Base-by-base conservation (phyloP, 2,797 vertebrate genomes). In the Sebastes hubbsi region DNA sequence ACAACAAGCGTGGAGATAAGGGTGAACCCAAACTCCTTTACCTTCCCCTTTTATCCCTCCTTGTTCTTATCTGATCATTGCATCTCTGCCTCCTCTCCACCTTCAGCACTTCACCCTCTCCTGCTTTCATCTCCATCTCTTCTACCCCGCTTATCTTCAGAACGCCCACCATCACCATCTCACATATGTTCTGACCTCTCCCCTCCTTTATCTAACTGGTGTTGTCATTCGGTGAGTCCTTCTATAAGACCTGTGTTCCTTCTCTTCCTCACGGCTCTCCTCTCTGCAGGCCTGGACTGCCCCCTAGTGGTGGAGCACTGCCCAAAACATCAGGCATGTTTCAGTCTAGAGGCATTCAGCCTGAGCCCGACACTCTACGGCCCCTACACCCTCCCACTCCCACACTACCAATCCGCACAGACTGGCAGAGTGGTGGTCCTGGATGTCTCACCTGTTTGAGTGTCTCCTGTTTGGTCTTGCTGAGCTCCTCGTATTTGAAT, bases 401-500 rank as follows among this genome's bases (percentile, higher is more conserved):
- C 36, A 38, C 36, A 38, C 36, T 38, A 38, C 1, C 1, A 38
- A 38, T 55, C 10, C 20, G 38, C 16, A 14, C 25, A 30, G 22
- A 65, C 29, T 24, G 36, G 4, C 32, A 29, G 8, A 11, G 18
- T n/a, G 52, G 3, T 1, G 22, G 2, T 13, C 42, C 2, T 5
- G 4, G 29, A 32, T 2, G 12, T 32, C 96, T 94, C 85, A 99
- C 98, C 95, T 99, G 98, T 91, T 98, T 99, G 38, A 99, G 89
- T 62, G 97, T 95, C 85, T 99, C 98, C 77, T 99, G 98, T 82
- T 97, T 98, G 91, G 84, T 97, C 91, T 99, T 99, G 94, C 89
- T 98, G 83, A 98, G 95, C 82, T 99, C 98, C 84, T 99, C 98
- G 0, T 98, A 98, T 90, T 99, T 99, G 72, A 97, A 94, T 91